Conservation (phyloP, 2,888 invertebrate genomes). For the Drosophila bunnanda region DNA sequence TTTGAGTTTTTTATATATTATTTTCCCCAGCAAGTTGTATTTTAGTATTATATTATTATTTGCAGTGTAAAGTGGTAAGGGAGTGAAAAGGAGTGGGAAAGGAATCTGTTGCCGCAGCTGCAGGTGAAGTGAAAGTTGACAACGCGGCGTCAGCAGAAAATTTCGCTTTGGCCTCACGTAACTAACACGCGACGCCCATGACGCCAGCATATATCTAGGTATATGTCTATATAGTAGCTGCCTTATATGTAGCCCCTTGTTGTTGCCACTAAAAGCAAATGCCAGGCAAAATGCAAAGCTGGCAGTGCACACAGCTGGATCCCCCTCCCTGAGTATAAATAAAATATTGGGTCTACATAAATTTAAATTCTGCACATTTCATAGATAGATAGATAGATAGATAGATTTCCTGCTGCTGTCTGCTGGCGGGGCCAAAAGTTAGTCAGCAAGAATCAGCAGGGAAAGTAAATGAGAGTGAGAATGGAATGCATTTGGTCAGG, state of each 20-base stretch:
- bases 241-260: conserved; percentile 21
- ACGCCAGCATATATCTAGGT: conserved; percentile 35
- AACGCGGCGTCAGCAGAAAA: conserved; percentile 73
- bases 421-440: conserved; percentile 57
- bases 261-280: conserved; percentile 66
- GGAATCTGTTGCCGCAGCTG: conserved; percentile 66
- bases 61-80: not conserved
- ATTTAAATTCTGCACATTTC: conserved; percentile 65
- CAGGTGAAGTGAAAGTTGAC: conserved; percentile 79
- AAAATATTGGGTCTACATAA: conserved; percentile 75
- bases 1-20: too few relatives aligned
- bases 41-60: too few relatives aligned
- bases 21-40: too few relatives aligned
- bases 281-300: conserved; percentile 65
- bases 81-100: conserved; percentile 5
- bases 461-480: conserved; percentile 19
- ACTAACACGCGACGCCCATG: conserved; percentile 55
- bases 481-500: conserved; percentile 43
- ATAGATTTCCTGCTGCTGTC: not conserved
- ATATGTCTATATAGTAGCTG: conserved; percentile 15
- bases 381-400: conserved; percentile 10
- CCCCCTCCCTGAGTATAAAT: conserved; percentile 61
- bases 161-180: conserved; percentile 65
- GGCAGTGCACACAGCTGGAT: conserved; percentile 24
- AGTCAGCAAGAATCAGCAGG: conserved; percentile 70